Percentiles rank a stretch among this genome's conserved stretches.
Conservation (phyloP, 2,888 invertebrate genomes). For the Drosophila testacea region DNA sequence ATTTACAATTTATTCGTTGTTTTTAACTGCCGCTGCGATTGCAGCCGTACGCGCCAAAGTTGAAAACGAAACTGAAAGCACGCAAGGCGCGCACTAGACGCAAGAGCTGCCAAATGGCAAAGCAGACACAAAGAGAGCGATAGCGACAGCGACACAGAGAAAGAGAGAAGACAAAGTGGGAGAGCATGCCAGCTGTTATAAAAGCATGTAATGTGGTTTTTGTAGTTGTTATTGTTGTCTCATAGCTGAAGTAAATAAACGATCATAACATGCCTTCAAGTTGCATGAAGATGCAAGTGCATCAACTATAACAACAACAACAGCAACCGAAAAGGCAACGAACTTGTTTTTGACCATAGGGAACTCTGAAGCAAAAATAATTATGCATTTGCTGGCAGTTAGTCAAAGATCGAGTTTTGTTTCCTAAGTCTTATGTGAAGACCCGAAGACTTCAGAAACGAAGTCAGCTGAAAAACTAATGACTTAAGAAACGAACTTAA, state of each 20-base stretch:
- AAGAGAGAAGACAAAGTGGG: constrained; percentile 21
- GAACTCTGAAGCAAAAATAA: constrained; percentile 8
- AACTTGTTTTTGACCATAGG: constrained; percentile 36
- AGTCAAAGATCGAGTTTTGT: constrained; percentile 8
- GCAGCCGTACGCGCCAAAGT: constrained; percentile 72
- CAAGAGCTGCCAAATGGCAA: constrained; percentile 51
- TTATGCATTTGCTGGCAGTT: constrained; percentile 9
- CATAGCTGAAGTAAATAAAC: constrained; percentile 30
- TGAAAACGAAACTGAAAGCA: constrained; percentile 82
- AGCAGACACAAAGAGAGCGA: constrained; percentile 29
- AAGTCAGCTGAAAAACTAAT: not conserved
- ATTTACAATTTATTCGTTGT: constrained; percentile 24
- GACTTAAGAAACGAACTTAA: constrained; percentile 20
- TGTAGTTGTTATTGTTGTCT: constrained; percentile 12
- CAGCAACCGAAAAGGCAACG: constrained; percentile 38
- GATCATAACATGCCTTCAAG: constrained; percentile 22
- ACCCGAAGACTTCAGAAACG: not conserved
- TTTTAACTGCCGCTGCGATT: constrained; percentile 29
- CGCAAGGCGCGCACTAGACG: constrained; percentile 37
- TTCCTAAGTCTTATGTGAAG: not conserved
- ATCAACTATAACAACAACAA: constrained; percentile 13
- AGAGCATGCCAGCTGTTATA: constrained; percentile 47
- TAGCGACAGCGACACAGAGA: constrained; percentile 1
- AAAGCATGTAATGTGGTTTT: constrained; percentile 32
- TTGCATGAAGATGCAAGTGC: constrained; percentile 36